A percentile compares a stretch with the other conserved stretches of the same genome.
These are phyloP conservation scores for Antedon mediterranea DNA, from an alignment of 53 echinoderm and acorn worm genomes.

Conservation along the genomic window DNA sequence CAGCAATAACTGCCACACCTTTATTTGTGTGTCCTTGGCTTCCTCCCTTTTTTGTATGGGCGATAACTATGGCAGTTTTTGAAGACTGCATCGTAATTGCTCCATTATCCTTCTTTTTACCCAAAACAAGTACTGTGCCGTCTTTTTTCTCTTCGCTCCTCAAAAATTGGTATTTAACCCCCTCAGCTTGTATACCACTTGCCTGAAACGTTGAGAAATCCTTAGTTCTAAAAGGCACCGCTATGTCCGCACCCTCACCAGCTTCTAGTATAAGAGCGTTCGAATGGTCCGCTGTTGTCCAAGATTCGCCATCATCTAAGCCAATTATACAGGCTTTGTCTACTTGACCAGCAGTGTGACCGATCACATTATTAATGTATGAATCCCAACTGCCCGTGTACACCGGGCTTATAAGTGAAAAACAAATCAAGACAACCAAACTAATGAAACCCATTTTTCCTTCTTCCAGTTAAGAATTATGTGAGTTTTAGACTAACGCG, in stretches of 20 bases:
- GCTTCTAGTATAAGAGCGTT: constrained; percentile 13
- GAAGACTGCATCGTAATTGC: constrained; percentile 39
- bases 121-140: constrained; percentile 26
- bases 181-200: constrained; percentile 20
- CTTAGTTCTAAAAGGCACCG: constrained; percentile 27
- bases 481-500: too few relatives aligned
- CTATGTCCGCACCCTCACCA: constrained; percentile 18
- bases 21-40: constrained; percentile 65
- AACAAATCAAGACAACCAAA: neutral
- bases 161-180: constrained; percentile 50
- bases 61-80: constrained; percentile 63
- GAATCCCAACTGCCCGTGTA: constrained; percentile 38
- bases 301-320: constrained; percentile 26
- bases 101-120: constrained; percentile 46
- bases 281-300: constrained; percentile 37
- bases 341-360: constrained; percentile 35
- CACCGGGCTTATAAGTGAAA: neutral
- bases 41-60: constrained; percentile 33
- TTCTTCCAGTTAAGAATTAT: too few relatives aligned
- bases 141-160: constrained; percentile 45
- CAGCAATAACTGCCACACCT: constrained; percentile 50
- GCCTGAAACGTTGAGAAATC: constrained; percentile 43
- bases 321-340: constrained; percentile 61
- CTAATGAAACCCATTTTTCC: too few relatives aligned
- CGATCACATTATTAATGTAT: constrained; percentile 61